These are phyloP conservation scores for Cyrtonyx montezumae DNA, from an alignment of 2,113 vertebrate species.

Conservation along the genomic window DNA sequence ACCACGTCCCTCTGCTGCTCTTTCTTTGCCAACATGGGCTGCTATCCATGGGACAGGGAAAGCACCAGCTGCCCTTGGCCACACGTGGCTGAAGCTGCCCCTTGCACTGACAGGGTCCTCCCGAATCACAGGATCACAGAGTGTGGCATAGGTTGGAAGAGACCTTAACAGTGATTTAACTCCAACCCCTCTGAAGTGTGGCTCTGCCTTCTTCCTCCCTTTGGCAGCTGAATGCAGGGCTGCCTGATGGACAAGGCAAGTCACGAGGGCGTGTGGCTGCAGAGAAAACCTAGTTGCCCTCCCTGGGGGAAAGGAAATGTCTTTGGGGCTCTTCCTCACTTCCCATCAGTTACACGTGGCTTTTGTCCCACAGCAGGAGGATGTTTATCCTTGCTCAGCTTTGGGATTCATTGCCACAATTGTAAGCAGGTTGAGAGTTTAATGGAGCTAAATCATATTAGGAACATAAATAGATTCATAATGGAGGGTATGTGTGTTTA, in stretches of 20 bases:
- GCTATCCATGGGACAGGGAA: accelerated
- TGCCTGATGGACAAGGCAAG: accelerated
- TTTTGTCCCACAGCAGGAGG: background rate
- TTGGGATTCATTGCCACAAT: slow-evolving; percentile 8
- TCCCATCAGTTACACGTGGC: background rate
- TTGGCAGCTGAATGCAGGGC: accelerated
- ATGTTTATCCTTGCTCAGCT: background rate
- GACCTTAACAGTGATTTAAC: no score
- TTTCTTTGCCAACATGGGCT: accelerated
- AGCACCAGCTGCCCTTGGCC: background rate
- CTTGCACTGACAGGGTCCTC: accelerated
- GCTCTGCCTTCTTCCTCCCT: background rate
- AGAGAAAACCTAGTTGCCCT: background rate
- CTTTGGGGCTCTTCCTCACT: background rate
- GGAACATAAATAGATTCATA: background rate
- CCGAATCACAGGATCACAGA: background rate
- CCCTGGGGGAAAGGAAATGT: background rate
- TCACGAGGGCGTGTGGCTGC: accelerated
- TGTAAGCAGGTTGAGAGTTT: background rate
- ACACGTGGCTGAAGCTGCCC: background rate
- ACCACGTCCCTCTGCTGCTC: background rate
- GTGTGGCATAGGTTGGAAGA: no score
- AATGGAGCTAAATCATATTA: background rate
- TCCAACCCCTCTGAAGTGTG: no score
- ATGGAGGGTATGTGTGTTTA: background rate